Base-by-base conservation (phyloP, 2,888 invertebrate genomes). In the Macaria liturata region DNA sequence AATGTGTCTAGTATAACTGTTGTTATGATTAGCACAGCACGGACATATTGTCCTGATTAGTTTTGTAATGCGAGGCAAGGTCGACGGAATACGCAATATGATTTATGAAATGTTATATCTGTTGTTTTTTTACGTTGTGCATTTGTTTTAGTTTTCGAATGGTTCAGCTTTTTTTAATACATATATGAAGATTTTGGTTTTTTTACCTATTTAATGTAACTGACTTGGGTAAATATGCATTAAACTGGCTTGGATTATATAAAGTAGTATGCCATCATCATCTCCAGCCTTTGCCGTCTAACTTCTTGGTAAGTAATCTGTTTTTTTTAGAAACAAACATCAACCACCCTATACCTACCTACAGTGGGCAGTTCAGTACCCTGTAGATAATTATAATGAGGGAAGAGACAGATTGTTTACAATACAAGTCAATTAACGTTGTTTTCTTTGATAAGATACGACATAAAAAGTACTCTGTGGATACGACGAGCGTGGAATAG, bases 351-450 rank as follows among this genome's bases (percentile, higher is more conserved):
- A 3, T 37, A 7, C 7, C 6, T 34, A 34, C 30, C 32, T 32
- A 31, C 31, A 32, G 46, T 40, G 40, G 40, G 7, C 39, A 32
- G 65, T 66, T 64, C 66, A 66, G 50, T 63, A 63, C 46, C 58
- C 66, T 53, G 51, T 50, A 54, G 61, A 66, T 66, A 61, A 52
- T 48, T 42, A 46, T 54, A 61, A 62, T 60, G 55, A 52, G 52
- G 46, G 47, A 32, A 32, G 9, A 42, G 57, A 60, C 62, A 57
- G 32, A 30, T n/a, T 53, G 53, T 55, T 61, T 62, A 66, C 20
- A 58, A 60, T 54, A 65, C 64, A 46, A 37, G 9, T 48, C 48
- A 40, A 53, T 57, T 40, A 52, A 32, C 43, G n/a, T 32, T 43
- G 32, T 45, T 20, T 20, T 20, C 7, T 1, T 37, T 46, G 57